Evolutionary conservation across 2,113 vertebrate species (phyloP).

Genomic region (Otus sunia): DNA sequence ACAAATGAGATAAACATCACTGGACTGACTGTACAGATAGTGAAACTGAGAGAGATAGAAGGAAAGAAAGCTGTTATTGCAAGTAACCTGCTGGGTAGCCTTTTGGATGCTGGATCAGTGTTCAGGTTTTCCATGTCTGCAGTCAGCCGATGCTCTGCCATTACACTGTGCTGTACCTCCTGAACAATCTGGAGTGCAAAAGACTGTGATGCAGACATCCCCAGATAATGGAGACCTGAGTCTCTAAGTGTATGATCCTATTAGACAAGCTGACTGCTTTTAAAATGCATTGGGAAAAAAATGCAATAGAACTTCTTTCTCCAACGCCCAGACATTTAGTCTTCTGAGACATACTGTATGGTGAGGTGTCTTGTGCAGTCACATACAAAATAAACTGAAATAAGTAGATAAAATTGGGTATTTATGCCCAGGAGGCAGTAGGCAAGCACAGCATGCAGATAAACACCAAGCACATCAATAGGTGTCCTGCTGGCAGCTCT

Average conservation of each 20-base stretch:
- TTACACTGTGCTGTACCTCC: background rate
- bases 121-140: background rate
- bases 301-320: background rate
- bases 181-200: background rate
- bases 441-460: conserved; percentile 10
- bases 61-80: background rate
- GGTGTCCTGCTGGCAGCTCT: conserved; percentile 4
- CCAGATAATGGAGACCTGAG: background rate
- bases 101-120: background rate
- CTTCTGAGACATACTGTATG: background rate
- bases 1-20: background rate
- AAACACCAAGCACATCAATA: background rate
- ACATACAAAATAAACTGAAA: background rate
- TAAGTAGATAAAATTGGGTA: background rate
- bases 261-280: background rate
- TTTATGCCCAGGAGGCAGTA: background rate
- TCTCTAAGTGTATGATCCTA: fast-evolving
- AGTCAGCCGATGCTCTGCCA: background rate
- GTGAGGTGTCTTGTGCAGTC: background rate
- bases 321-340: background rate
- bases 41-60: background rate
- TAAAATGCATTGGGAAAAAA: background rate
- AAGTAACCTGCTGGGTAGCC: background rate
- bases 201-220: background rate
- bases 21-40: background rate